phyloP scores from a whole-genome alignment of 2,797 vertebrate genomes.

The Manis pentadactyla region DNA sequence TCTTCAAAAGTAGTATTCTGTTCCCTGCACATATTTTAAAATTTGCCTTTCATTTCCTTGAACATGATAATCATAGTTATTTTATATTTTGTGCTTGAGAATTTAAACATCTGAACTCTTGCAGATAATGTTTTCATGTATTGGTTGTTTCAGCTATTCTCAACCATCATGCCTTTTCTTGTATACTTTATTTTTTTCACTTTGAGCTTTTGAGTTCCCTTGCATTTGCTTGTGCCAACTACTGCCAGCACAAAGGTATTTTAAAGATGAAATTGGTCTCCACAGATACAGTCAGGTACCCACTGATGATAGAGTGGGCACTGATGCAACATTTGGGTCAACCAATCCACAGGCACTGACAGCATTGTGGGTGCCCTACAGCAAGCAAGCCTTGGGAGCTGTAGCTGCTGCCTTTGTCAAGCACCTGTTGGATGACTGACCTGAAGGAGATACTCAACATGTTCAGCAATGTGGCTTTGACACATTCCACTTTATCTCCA shows the following conservation, averaged over 20 bases:
- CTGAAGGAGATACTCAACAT: background rate
- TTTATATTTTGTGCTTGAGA: background rate
- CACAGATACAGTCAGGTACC: background rate
- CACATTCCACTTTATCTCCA: background rate
- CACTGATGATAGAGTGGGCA: background rate
- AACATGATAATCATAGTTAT: background rate
- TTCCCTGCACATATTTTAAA: background rate
- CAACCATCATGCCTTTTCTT: background rate
- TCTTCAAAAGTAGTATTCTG: background rate
- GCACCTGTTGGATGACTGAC: background rate
- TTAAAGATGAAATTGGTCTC: background rate
- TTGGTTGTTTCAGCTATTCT: background rate
- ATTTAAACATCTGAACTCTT: background rate
- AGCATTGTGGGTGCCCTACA: background rate
- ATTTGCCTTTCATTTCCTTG: background rate
- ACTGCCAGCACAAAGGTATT: background rate
- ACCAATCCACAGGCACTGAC: background rate
- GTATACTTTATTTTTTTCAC: background rate
- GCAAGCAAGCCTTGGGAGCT: background rate
- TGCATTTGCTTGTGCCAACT: background rate
- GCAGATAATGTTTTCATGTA: background rate
- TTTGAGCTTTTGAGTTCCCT: background rate
- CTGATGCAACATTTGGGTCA: background rate
- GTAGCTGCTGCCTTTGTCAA: background rate
- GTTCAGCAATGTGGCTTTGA: background rate